Evolutionary conservation across 2,113 vertebrate species (phyloP), one percentile per base, ranked within the genome.

Genomic region (Menura novaehollandiae): DNA sequence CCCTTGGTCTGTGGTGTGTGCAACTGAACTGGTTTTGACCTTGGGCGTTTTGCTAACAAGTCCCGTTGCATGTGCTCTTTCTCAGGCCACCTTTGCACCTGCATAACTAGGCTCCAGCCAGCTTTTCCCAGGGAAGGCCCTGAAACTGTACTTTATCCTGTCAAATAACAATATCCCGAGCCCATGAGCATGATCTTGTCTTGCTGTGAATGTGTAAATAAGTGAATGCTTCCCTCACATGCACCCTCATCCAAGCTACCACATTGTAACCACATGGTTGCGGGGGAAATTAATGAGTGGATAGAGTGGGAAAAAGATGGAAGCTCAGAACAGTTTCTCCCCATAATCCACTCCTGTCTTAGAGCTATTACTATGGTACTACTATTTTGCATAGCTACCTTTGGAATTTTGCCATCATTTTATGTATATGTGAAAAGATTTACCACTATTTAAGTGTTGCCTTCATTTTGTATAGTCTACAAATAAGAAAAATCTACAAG

Each of bases 81-180:
- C 90, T 95, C 82, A 86, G 76, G 93, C 77, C 77, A 97, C 85
- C 91, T 95, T 92, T 93, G 91, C 94, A 96, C 88, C 74, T 87
- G 82, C 75, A 59, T 75, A 75, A 84, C 75, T n/a, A 73, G 55
- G 46, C 62, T 82, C 79, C 74, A 89, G 86, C 10, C 75, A 93
- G 76, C n/a, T 80, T 95, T 87, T 86, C 68, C 67, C 83, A 94
- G 58, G 43, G 27, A 90, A 86, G 55, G 53, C 49, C 52, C 67
- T 63, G 59, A 43, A 67, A 66, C 33, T 58, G 39, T n/a, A 69
- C 58, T 91, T 90, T 49, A 20, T 93, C 55, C 49, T 78, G 88
- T 86, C 83, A 90, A 89, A 41, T 37, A 84, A 73, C 90, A 91
- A 84, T 63, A 90, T 43, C 47, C 69, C 68, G 56, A 81, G 63